phyloP scores from a whole-genome alignment of 2,113 vertebrate genomes.

The Callochromis pleurospilus region DNA sequence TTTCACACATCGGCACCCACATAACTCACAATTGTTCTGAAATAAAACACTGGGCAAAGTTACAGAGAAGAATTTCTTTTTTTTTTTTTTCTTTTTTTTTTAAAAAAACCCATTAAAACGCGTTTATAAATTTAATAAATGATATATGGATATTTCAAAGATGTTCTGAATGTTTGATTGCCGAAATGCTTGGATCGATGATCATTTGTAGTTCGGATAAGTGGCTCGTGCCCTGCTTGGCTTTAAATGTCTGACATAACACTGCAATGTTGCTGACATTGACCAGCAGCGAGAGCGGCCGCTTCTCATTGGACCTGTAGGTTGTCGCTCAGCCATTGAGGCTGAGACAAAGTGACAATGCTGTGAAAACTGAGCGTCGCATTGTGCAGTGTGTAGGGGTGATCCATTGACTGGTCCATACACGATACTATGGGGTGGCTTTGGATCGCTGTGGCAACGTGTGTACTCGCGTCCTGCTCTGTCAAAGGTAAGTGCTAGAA shows the following conservation, averaged over 20 bases:
- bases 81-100: background rate
- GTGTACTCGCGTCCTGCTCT: conserved; percentile 51
- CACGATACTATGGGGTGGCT: conserved; percentile 64
- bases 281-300: background rate
- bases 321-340: conserved; percentile 42
- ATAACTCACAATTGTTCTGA: background rate
- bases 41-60: conserved; percentile 3
- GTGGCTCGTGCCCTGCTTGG: background rate
- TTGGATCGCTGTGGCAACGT: conserved; percentile 69
- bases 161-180: background rate
- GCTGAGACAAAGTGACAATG: conserved; percentile 34
- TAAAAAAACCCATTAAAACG: background rate
- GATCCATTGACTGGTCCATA: conserved; percentile 30
- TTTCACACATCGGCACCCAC: background rate
- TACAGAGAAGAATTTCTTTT: conserved; percentile 8
- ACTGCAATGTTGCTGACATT: background rate
- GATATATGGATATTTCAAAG: conserved; percentile 15
- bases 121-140: conserved; percentile 52
- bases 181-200: background rate
- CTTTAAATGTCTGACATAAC: background rate
- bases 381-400: conserved; percentile 48
- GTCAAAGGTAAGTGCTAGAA: conserved; percentile 74
- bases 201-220: background rate
- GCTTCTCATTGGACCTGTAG: conserved; percentile 9
- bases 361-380: conserved; percentile 25